Percentiles rank a stretch among this genome's conserved stretches.
Conservation (phyloP, 2,113 vertebrate species). For the Psephotus haematonotus region DNA sequence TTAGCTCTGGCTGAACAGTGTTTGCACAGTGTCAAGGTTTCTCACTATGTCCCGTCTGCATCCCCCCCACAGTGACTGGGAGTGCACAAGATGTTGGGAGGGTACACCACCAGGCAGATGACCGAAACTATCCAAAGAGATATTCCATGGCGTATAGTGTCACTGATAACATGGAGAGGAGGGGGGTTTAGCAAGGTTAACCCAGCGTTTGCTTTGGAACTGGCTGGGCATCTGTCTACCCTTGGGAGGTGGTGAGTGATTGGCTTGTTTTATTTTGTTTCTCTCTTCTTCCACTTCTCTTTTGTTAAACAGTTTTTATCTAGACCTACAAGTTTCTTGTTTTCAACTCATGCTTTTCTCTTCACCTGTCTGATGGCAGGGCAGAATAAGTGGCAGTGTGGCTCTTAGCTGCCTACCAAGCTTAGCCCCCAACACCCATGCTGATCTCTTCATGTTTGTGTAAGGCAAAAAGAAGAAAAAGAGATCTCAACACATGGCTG, state of each 20-base stretch:
- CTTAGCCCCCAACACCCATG: not conserved
- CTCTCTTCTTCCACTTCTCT: not conserved
- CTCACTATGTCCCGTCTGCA: not conserved
- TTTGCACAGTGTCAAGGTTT: not conserved
- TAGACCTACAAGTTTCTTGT: not conserved
- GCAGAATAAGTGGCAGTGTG: accelerated
- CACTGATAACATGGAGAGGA: not conserved
- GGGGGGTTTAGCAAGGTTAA: not conserved
- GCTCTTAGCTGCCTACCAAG: not conserved
- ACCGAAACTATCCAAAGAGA: not conserved
- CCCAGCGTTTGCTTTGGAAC: not conserved
- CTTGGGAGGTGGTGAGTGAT: not conserved
- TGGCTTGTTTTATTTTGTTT: not conserved
- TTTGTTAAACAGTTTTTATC: not conserved
- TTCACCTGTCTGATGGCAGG: accelerated
- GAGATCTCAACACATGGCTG: not conserved
- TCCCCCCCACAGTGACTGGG: accelerated
- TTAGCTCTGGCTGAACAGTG: not conserved
- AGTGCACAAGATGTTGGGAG: accelerated
- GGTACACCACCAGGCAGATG: not conserved
- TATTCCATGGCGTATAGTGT: not conserved
- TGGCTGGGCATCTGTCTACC: accelerated
- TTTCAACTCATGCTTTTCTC: not conserved
- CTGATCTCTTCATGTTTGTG: not conserved
- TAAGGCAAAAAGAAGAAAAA: not conserved